These are phyloP conservation scores for Poecilus cupreus DNA, from an alignment of 2,888 invertebrate species.

Conservation along the genomic window DNA sequence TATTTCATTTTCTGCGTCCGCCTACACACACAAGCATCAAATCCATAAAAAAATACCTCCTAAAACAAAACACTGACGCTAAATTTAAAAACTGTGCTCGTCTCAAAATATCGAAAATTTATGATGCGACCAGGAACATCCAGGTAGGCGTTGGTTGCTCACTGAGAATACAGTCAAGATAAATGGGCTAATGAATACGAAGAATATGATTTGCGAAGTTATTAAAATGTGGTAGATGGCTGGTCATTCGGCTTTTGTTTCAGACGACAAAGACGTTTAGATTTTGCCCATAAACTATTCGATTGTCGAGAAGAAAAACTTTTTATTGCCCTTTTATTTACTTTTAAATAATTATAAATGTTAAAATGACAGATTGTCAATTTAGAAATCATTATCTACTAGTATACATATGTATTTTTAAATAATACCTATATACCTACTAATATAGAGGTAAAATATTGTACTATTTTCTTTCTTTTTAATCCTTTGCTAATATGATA, in stretches of 20 bases:
- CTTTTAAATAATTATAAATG: too few species aligned
- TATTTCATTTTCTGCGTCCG: constrained; percentile 47
- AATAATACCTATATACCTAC: too few species aligned
- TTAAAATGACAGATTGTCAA: too few species aligned
- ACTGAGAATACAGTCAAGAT: constrained; percentile 25
- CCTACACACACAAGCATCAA: constrained; percentile 39
- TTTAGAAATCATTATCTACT: too few species aligned
- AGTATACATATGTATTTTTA: too few species aligned
- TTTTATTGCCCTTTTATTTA: background rate
- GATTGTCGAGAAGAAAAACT: constrained; percentile 3
- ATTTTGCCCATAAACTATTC: constrained; percentile 27
- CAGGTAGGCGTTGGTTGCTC: constrained; percentile 22
- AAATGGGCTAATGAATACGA: constrained; percentile 25
- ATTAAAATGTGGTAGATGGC: constrained; percentile 18
- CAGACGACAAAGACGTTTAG: background rate
- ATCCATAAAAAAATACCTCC: constrained; percentile 5
- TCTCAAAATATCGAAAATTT: constrained; percentile 57
- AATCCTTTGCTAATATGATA: too few species aligned
- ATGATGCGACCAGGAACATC: constrained; percentile 15
- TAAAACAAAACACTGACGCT: constrained; percentile 37
- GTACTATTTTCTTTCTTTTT: too few species aligned
- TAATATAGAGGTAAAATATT: too few species aligned
- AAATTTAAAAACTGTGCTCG: constrained; percentile 52
- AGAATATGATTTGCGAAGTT: background rate
- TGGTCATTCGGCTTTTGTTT: background rate